Conservation (phyloP, 64 coral and sea anemone species). For the Montipora efflorescens region DNA sequence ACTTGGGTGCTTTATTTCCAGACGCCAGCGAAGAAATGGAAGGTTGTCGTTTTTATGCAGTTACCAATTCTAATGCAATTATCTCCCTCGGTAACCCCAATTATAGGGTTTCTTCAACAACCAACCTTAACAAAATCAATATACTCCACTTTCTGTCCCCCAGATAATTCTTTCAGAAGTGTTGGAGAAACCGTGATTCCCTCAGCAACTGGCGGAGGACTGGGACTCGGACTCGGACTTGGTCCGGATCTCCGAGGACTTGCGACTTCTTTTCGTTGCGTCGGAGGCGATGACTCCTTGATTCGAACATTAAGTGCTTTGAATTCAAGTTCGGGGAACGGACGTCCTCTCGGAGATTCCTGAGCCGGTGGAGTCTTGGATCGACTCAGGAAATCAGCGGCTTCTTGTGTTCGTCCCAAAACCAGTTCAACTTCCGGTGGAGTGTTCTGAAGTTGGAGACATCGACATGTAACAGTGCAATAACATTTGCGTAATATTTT, state of each 20-base stretch:
- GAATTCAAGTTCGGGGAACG: conserved; percentile 62
- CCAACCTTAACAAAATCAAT: conserved; percentile 91
- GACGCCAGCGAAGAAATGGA: too few species aligned
- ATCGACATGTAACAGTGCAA: neutral
- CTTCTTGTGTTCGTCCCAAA: conserved; percentile 91
- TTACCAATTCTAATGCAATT: neutral
- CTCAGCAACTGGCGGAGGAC: conserved; percentile 68
- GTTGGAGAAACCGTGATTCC: conserved; percentile 83
- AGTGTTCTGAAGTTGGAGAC: conserved; percentile 48
- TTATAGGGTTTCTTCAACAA: neutral
- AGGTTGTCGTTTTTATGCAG: too few species aligned
- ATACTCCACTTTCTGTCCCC: conserved; percentile 86
- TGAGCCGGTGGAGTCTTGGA: conserved; percentile 60
- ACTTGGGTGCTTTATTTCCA: neutral
- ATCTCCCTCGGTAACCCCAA: neutral
- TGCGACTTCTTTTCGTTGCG: conserved; percentile 20
- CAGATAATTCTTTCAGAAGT: conserved; percentile 81
- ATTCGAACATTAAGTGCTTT: conserved; percentile 75
- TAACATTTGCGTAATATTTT: too few species aligned
- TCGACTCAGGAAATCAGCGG: conserved; percentile 75
- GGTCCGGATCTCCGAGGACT: neutral
- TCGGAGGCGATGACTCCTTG: conserved; percentile 25
- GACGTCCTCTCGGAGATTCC: conserved; percentile 10
- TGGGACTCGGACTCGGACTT: conserved; percentile 54
- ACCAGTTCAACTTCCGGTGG: conserved; percentile 76